Evolutionary conservation across 2,797 vertebrate species (phyloP).

Genomic region (Spinibarbus caldwelli): DNA sequence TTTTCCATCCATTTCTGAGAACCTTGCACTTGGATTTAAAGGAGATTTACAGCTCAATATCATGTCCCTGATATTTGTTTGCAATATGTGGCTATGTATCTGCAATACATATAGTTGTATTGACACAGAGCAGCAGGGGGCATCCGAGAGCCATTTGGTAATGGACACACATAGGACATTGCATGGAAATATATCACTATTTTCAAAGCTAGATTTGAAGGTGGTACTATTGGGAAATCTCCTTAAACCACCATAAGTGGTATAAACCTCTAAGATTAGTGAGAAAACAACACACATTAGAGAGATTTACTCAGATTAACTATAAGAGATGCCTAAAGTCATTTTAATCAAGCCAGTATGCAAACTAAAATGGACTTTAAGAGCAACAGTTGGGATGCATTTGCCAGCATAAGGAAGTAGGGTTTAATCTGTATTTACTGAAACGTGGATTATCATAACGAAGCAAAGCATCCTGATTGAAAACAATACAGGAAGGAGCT

Average conservation of each 20-base stretch:
- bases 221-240: neutral
- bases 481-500: neutral
- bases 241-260: neutral
- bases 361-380: neutral
- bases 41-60: neutral
- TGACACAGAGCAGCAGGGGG: too few relatives aligned
- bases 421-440: neutral
- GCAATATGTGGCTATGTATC: neutral
- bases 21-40: neutral
- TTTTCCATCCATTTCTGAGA: neutral
- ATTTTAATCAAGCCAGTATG: neutral
- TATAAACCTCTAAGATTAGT: slow-evolving; percentile 9
- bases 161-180: neutral
- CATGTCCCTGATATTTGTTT: neutral
- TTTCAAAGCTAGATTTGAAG: neutral
- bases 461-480: neutral
- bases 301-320: slow-evolving; percentile 5
- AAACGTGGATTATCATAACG: neutral
- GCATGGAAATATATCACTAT: neutral
- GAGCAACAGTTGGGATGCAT: neutral
- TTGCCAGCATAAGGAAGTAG: neutral
- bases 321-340: neutral
- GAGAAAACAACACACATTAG: neutral
- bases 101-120: neutral
- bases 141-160: neutral